These are phyloP conservation scores for Tethea ocularis DNA, from an alignment of 2,888 invertebrate genomes.

Conservation along the genomic window DNA sequence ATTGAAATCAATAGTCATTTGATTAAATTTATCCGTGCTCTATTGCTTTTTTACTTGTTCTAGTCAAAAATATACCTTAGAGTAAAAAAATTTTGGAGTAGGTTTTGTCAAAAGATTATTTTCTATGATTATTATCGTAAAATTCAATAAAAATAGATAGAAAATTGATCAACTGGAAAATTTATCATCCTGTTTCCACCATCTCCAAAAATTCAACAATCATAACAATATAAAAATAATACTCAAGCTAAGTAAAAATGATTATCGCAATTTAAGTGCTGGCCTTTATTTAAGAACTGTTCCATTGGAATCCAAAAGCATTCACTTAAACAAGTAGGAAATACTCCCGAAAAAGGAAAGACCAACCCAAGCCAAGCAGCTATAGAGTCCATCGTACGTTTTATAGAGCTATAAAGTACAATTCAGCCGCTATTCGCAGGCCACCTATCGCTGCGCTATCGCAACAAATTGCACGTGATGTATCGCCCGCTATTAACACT, in stretches of 20 bases:
- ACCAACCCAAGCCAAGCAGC: neutral
- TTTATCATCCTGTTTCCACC: neutral
- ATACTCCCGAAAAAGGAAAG: neutral
- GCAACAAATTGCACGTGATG: constrained; percentile 80
- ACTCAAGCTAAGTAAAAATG: too few species aligned
- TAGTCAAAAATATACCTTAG: neutral
- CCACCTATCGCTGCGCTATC: constrained; percentile 70
- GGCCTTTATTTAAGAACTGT: neutral
- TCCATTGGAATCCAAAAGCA: neutral
- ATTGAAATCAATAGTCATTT: neutral
- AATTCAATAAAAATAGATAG: too few species aligned
- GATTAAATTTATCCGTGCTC: too few species aligned
- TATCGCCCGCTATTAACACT: constrained; percentile 61
- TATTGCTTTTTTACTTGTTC: neutral
- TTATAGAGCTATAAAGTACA: constrained; percentile 74
- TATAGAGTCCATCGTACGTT: constrained; percentile 32
- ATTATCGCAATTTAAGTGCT: neutral
- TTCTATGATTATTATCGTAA: too few species aligned
- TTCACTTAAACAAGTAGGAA: neutral
- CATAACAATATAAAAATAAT: too few species aligned
- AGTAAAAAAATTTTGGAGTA: too few species aligned
- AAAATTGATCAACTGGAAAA: too few species aligned
- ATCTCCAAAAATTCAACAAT: too few species aligned
- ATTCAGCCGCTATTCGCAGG: constrained; percentile 52
- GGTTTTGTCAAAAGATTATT: too few species aligned